These are phyloP conservation scores for Hypselothyrea guttata DNA, from an alignment of 2,888 invertebrate genomes.

Conservation along the genomic window DNA sequence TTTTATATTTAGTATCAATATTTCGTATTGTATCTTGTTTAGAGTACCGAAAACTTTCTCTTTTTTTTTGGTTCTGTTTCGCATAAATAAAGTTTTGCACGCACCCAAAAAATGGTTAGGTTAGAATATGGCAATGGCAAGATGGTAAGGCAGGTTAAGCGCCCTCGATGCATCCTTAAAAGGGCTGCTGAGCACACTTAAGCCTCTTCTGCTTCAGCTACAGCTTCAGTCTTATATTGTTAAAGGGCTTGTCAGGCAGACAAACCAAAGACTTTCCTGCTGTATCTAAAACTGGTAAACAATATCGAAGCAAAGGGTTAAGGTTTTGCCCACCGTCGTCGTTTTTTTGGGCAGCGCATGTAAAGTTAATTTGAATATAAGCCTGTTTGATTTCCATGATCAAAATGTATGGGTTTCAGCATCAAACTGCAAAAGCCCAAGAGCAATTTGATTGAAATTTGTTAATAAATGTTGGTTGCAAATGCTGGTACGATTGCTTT, in stretches of 20 bases:
- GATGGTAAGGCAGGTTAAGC: slow-evolving; percentile 14
- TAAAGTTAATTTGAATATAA: slow-evolving; percentile 48
- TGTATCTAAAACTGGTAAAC: too few relatives aligned
- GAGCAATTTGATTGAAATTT: slow-evolving; percentile 14
- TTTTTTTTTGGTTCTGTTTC: slow-evolving; percentile 5
- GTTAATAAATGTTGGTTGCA: slow-evolving; percentile 13
- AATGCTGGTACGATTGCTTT: background rate
- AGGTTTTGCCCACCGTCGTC: too few relatives aligned
- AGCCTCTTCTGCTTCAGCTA: slow-evolving; percentile 30
- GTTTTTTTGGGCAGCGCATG: slow-evolving; percentile 20
- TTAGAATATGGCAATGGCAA: slow-evolving; percentile 6
- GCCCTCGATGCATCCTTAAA: slow-evolving; percentile 41
- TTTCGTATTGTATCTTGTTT: slow-evolving; percentile 60
- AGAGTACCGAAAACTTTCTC: slow-evolving; percentile 47
- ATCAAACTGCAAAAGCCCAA: slow-evolving; percentile 32
- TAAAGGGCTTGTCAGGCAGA: background rate
- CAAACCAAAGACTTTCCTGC: too few relatives aligned
- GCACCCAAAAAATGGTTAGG: slow-evolving; percentile 36
- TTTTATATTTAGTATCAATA: slow-evolving; percentile 68
- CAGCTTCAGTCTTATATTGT: slow-evolving; percentile 3
- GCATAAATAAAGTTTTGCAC: slow-evolving; percentile 51
- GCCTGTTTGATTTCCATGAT: slow-evolving; percentile 44
- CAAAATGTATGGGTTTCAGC: slow-evolving; percentile 38
- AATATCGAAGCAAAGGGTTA: too few relatives aligned
- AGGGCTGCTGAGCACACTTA: slow-evolving; percentile 47